These are phyloP conservation scores for Anthrax anthrax DNA, from an alignment of 2,888 invertebrate species.

Conservation along the genomic window DNA sequence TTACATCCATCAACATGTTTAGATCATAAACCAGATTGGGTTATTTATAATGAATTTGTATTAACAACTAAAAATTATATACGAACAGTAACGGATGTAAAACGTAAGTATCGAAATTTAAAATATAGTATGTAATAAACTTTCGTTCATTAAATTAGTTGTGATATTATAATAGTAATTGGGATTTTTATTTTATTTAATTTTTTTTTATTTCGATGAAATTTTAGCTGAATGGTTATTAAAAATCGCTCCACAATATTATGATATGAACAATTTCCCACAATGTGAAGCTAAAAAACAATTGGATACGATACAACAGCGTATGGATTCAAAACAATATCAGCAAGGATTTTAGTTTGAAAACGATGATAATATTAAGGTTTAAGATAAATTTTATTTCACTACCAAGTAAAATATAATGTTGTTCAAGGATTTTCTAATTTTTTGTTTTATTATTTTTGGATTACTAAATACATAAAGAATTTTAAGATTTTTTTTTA, in stretches of 20 bases:
- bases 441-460: no score
- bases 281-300: slow-evolving; percentile 93
- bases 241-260: slow-evolving; percentile 93
- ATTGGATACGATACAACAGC: slow-evolving; percentile 70
- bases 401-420: no score
- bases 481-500: no score
- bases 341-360: slow-evolving; percentile 67
- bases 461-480: no score
- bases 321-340: slow-evolving; percentile 74
- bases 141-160: no score
- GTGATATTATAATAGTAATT: no score
- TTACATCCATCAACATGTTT: slow-evolving; percentile 97
- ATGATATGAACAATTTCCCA: slow-evolving; percentile 95
- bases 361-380: no score
- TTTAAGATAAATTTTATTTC: no score
- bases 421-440: no score
- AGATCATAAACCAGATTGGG: slow-evolving; percentile 99
- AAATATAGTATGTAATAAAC: neutral
- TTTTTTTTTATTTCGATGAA: slow-evolving; percentile 1
- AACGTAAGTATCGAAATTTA: slow-evolving; percentile 89
- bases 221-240: slow-evolving; percentile 86
- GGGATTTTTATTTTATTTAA: neutral
- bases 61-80: slow-evolving; percentile 99
- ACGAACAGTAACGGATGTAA: slow-evolving; percentile 95
- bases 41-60: slow-evolving; percentile 99